Base-by-base conservation (phyloP, 2,888 invertebrate species). In the Rhaphigaster nebulosa region DNA sequence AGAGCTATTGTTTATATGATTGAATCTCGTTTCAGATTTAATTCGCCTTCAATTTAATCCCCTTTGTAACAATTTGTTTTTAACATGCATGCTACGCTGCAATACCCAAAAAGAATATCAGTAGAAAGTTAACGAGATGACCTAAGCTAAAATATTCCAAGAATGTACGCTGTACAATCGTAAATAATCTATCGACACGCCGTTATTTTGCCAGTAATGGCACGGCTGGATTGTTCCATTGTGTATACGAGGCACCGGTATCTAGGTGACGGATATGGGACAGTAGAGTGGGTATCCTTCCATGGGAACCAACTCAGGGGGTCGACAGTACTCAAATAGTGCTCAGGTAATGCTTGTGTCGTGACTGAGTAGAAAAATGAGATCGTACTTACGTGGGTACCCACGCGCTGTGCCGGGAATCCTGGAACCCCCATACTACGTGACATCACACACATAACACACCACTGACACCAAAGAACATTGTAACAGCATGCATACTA, bases 261-360 rank as follows among this genome's bases (percentile, higher is more conserved):
- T 76, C 34, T 76, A 76, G 70, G 70, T 76, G 38, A 38, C 70
- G 70, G 18, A 76, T 76, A 38, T 76, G 70, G 70, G 70, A 76
- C 70, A 76, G 70, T 76, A 8, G 70, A 76, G 70, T n/a, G n/a
- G n/a, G n/a, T 38, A 38, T 38, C 70, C 12, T 38, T 76, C 38
- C 34, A 76, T 70, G 18, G 20, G 70, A 38, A 38, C 34, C 70
- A 76, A 38, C 18, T 38, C 34, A 8, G 34, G 38, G 26, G 4
- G 4, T 8, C 13, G 23, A n/a, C n/a, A n/a, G n/a, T n/a, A n/a
- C 23, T 54, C 15, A 52, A 52, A 52, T 10, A 54, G 54, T 54
- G 6, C 54, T 54, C 23, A 23, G 20, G 3, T 15, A 54, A 54
- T 54, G n/a, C n/a, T n/a, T n/a, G n/a, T n/a, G n/a, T n/a, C n/a